Evolutionary conservation across 2,113 vertebrate species (phyloP).

Genomic region (Bostrychus sinensis): DNA sequence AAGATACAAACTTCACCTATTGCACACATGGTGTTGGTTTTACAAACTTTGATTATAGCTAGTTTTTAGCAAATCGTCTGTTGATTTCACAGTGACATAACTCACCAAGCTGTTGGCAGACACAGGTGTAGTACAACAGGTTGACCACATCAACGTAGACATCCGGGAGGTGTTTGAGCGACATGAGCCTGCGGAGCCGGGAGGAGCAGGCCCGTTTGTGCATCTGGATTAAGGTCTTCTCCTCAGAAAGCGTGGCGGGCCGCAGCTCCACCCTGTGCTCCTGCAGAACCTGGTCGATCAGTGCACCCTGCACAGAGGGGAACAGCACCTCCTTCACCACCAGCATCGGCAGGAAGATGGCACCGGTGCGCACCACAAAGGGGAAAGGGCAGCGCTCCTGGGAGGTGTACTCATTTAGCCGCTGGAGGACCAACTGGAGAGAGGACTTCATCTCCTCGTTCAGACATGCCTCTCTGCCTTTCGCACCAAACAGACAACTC

Average conservation of each 20-base stretch:
- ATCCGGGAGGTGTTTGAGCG: constrained; percentile 88
- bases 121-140: constrained; percentile 84
- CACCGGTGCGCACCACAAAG: constrained; percentile 87
- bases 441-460: constrained; percentile 73
- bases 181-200: constrained; percentile 90
- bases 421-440: constrained; percentile 77
- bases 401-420: constrained; percentile 82
- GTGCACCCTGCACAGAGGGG: constrained; percentile 81
- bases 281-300: constrained; percentile 91
- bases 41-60: too few relatives aligned
- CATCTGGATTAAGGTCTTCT: constrained; percentile 86
- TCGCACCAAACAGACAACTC: constrained; percentile 62
- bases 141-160: constrained; percentile 80
- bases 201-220: constrained; percentile 88
- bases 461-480: constrained; percentile 83
- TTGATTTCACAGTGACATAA: constrained; percentile 17
- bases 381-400: constrained; percentile 88
- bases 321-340: constrained; percentile 94
- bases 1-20: too few relatives aligned
- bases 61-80: too few relatives aligned
- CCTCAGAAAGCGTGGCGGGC: constrained; percentile 93
- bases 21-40: too few relatives aligned
- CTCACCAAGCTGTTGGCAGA: constrained; percentile 89
- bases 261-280: constrained; percentile 91
- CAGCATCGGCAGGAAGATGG: constrained; percentile 92